Percentiles rank a stretch among this genome's conserved stretches.
These are phyloP conservation scores for Heliconius melpomene DNA, from an alignment of 1,140 invertebrate species.

Conservation along the genomic window DNA sequence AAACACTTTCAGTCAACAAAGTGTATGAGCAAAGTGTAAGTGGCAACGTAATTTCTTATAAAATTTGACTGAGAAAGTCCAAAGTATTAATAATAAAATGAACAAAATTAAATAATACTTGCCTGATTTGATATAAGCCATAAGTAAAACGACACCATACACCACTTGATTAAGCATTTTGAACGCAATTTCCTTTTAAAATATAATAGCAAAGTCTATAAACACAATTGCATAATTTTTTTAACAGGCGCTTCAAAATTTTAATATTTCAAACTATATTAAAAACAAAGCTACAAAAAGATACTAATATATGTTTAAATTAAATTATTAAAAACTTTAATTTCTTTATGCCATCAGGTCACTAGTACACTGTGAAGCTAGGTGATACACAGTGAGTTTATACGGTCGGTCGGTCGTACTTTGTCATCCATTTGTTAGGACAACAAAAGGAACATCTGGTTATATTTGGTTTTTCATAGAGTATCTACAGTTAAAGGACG, in stretches of 20 bases:
- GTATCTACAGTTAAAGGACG: slow-evolving; percentile 50
- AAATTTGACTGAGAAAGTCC: no score
- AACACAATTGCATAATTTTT: slow-evolving; percentile 19
- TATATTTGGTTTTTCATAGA: slow-evolving; percentile 48
- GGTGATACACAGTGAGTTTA: slow-evolving; percentile 40
- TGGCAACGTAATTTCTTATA: no score
- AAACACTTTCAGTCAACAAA: no score
- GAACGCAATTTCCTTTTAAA: slow-evolving; percentile 22
- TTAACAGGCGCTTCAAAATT: slow-evolving; percentile 7
- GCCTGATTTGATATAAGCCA: slow-evolving; percentile 33
- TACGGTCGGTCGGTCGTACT: slow-evolving; percentile 42
- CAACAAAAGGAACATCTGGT: slow-evolving; percentile 63
- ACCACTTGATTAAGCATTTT: slow-evolving; percentile 18
- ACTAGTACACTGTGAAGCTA: slow-evolving; percentile 39
- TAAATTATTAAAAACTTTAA: not conserved
- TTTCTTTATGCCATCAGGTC: not conserved
- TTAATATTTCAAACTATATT: not conserved
- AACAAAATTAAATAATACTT: slow-evolving; percentile 18
- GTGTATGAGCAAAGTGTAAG: no score
- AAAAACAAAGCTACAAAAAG: not conserved
- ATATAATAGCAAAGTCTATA: slow-evolving; percentile 13
- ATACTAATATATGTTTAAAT: not conserved
- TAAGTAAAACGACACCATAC: slow-evolving; percentile 26
- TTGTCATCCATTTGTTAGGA: slow-evolving; percentile 37
- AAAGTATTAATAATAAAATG: not conserved